Evolutionary conservation across 2,888 invertebrate species (phyloP), one percentile per base, ranked within the genome.

Genomic region (Spicauda simplicius): DNA sequence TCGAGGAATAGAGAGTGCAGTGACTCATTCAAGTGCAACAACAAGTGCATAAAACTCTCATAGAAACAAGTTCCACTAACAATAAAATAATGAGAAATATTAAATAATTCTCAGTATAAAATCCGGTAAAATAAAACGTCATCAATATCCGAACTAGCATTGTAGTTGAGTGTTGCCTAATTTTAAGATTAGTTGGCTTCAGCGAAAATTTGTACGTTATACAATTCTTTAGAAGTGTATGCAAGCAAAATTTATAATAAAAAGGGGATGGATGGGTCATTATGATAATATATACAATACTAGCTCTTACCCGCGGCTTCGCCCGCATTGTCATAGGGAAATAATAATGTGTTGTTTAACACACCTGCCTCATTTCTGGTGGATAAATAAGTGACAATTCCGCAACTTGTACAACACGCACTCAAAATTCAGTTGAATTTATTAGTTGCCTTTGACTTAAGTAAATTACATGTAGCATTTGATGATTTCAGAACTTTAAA

Each of bases 171-270:
- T 19, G 20, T 64, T 57, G 56, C 64, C 64, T 50, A 64, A 50
- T 64, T 64, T 64, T 25, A 64, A 64, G 64, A 64, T 64, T 33
- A 56, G 19, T 33, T 33, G 20, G 57, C 19, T 19, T 33, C 19
- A 57, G 45, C 56, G 50, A 50, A 64, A 37, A 18, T 41, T 41
- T 41, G 41, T 41, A 14, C 14, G 41, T 41, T 41, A 14, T 2
- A 41, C 41, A 41, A 41, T 41, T 10, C 25, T 25, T 14, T 41
- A 5, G 41, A 41, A 41, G 14, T 41, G 41, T 14, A 14, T 14
- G 2, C 41, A 14, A 41, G 14, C 41, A 41, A 41, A 41, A 14
- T 14, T 41, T 50, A 48, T 56, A 25, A 19, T 56, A 64, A 63
- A 25, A 48, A 55, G 63, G 45, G 63, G 55, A 48, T 8, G 20